Conservation (phyloP, 2,113 vertebrate species). For the Geococcyx californianus region DNA sequence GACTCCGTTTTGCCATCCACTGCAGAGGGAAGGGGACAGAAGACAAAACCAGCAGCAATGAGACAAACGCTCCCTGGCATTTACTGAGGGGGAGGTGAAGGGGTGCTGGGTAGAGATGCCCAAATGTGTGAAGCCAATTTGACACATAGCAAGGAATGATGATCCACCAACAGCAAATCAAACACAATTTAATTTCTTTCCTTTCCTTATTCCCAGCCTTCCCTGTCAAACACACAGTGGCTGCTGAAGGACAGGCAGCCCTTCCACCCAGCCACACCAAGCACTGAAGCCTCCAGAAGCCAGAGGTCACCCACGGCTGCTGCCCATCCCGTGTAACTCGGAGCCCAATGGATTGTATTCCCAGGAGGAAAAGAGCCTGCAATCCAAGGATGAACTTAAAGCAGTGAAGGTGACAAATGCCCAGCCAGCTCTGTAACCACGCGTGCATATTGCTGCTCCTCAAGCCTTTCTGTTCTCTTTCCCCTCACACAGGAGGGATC, state of each 20-base stretch:
- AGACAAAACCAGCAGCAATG: background rate
- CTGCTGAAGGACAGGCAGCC: background rate
- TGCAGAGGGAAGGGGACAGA: background rate
- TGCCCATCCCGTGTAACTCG: background rate
- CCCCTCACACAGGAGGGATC: background rate
- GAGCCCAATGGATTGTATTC: background rate
- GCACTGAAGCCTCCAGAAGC: background rate
- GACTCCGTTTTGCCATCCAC: background rate
- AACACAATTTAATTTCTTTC: background rate
- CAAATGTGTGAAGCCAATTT: background rate
- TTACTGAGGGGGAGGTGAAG: background rate
- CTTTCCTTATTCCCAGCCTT: background rate
- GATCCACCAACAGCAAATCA: background rate
- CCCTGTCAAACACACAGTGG: background rate
- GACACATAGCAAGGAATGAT: background rate
- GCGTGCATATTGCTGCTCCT: background rate
- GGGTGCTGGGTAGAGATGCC: background rate
- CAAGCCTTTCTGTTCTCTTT: background rate
- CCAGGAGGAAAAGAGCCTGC: background rate
- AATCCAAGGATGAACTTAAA: slow-evolving; percentile 7
- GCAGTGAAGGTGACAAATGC: background rate
- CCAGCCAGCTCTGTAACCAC: background rate
- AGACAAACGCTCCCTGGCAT: background rate
- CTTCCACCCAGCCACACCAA: background rate
- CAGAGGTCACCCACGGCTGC: background rate